Conservation (phyloP, 2,888 invertebrate genomes). For the Pyrochroa serraticornis region DNA sequence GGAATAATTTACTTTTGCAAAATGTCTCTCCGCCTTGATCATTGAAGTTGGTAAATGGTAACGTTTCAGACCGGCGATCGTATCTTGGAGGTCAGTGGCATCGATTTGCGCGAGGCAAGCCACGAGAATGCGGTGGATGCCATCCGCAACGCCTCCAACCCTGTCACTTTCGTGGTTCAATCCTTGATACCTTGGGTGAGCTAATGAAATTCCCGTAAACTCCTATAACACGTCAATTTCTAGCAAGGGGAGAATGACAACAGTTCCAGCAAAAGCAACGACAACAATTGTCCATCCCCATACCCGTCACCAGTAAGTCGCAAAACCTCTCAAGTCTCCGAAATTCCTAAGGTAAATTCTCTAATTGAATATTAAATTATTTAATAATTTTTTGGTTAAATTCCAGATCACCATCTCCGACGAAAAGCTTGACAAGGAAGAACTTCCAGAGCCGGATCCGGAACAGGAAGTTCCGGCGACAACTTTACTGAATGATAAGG, state of each 20-base stretch:
- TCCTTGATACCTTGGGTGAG: slow-evolving; percentile 77
- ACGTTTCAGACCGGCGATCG: slow-evolving; percentile 80
- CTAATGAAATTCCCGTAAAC: slow-evolving; percentile 25
- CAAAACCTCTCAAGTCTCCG: slow-evolving; percentile 9
- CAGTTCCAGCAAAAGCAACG: slow-evolving; percentile 27
- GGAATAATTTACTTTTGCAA: too few species aligned
- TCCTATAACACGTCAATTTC: neutral
- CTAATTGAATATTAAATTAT: neutral
- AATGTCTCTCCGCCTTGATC: neutral
- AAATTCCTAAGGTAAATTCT: slow-evolving; percentile 7
- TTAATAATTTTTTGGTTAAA: too few species aligned
- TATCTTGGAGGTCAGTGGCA: slow-evolving; percentile 89
- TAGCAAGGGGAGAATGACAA: slow-evolving; percentile 26
- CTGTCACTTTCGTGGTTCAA: slow-evolving; percentile 90
- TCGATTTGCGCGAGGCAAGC: slow-evolving; percentile 86
- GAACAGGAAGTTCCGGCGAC: neutral
- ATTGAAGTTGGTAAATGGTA: neutral
- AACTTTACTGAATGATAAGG: neutral
- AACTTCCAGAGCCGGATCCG: neutral
- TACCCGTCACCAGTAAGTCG: slow-evolving; percentile 37
- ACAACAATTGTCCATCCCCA: slow-evolving; percentile 35
- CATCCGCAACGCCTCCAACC: slow-evolving; percentile 88
- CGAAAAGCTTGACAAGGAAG: neutral
- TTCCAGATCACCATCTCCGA: slow-evolving; percentile 5
- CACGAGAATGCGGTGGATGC: slow-evolving; percentile 95